These are phyloP conservation scores for Ibycter americanus DNA, from an alignment of 2,797 vertebrate species.

Conservation along the genomic window DNA sequence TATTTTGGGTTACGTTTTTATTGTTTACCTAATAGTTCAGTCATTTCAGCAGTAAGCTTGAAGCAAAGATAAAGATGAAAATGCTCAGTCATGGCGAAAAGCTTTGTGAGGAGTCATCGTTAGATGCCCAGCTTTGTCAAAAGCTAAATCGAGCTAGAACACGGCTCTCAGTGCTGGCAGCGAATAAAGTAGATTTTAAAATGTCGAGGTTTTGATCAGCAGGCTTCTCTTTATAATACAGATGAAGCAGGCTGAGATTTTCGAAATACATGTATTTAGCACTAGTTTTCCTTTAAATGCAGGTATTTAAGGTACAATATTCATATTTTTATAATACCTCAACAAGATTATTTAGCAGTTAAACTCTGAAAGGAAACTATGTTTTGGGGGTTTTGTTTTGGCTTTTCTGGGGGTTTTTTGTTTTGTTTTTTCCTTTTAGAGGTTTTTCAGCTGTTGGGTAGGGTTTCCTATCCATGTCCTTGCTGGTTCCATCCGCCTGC, in stretches of 20 bases:
- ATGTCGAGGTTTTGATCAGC: rapidly evolving
- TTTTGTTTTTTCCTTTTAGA: not conserved
- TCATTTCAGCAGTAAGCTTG: too few relatives aligned
- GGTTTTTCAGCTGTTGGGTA: not conserved
- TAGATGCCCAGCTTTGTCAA: not conserved
- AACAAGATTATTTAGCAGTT: not conserved
- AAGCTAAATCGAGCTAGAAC: not conserved
- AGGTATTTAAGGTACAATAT: too few relatives aligned
- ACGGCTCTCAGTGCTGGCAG: rapidly evolving
- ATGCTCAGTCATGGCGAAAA: rapidly evolving
- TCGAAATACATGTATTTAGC: rapidly evolving
- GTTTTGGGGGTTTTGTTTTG: not conserved
- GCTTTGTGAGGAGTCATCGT: not conserved
- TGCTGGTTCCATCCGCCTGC: rapidly evolving
- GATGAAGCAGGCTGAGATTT: not conserved
- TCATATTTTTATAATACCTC: not conserved
- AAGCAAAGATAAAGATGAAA: not conserved
- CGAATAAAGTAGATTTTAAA: not conserved
- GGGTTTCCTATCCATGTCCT: not conserved
- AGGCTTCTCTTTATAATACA: rapidly evolving
- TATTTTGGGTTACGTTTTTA: rapidly evolving
- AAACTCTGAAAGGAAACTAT: not conserved
- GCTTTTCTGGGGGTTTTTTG: not conserved
- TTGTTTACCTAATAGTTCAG: not conserved
- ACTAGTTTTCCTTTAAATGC: not conserved